Base-by-base conservation (phyloP, 2,888 invertebrate species). In the Parnassius smintheus region DNA sequence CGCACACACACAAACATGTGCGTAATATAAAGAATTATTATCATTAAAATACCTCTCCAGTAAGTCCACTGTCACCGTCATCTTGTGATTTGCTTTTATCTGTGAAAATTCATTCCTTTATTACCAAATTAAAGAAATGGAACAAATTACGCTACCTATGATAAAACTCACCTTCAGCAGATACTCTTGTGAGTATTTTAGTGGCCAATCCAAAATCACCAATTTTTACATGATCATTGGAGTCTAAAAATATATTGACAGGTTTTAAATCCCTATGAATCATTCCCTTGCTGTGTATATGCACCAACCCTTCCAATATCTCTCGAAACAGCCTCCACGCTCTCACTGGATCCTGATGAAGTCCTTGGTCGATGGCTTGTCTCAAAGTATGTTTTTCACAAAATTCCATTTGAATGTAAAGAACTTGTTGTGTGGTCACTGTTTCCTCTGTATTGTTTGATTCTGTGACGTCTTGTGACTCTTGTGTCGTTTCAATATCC, bases 171-270 rank as follows among this genome's bases (percentile, higher is more conserved):
- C 91, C 89, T 69, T 88, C 88, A 58, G 95, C 93, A 70, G 81
- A 82, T 55, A 84, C 52, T 0, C 77, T 82, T 0, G 84, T 83
- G 59, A 88, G 87, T 0, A 87, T 88, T 62, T 96, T 96, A 0
- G 98, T 98, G 0, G 99, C 99, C 2, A 99, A 92, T 12, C 99
- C 99, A 84, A 99, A 99, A 86, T 99, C 99, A 11, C 99, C 99
- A 69, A 99, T 99, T 92, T 99, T 99, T 1, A 98, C 98, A 81
- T 98, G 97, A 86, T 98, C 98, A 71, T 96, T 96, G 1, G 95
- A 96, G 80, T 98, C 98, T 80, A 99, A 93, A 85, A 99, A 99
- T 76, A 99, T 98, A 80, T 99, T 99, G 46, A 88, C 98, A 0
- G 97, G 96, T 78, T 97, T 97, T 68, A 97, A 81, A 75, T 97